A percentile compares a stretch with the other conserved stretches of the same genome.
These are phyloP conservation scores for Ovibos moschatus DNA, from an alignment of 2,113 vertebrate species.

Conservation along the genomic window DNA sequence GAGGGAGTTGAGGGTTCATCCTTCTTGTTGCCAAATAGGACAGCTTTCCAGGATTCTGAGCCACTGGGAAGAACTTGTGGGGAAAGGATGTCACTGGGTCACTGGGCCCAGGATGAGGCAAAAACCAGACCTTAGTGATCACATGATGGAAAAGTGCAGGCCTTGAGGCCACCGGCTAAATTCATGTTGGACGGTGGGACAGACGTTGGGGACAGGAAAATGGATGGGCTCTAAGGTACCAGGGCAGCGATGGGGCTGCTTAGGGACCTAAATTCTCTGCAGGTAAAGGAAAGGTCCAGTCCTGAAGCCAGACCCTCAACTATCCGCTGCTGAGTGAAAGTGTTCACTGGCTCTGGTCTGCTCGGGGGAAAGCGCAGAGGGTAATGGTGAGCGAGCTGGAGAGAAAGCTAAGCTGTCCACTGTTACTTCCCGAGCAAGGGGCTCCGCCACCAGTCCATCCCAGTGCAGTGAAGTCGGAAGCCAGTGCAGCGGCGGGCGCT, in stretches of 20 bases:
- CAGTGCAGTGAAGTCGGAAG: background rate
- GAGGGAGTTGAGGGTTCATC: background rate
- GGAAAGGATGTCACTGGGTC: background rate
- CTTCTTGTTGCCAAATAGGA: background rate
- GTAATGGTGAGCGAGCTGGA: background rate
- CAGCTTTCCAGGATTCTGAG: constrained; percentile 26
- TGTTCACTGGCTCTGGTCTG: constrained; percentile 66
- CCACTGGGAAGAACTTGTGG: background rate
- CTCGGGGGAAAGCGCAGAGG: constrained; percentile 29
- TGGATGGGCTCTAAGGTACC: background rate
- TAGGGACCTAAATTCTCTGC: background rate
- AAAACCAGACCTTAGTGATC: background rate
- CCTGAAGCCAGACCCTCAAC: background rate
- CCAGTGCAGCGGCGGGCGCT: background rate
- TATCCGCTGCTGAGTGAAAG: background rate
- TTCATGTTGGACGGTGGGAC: background rate
- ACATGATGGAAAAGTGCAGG: background rate
- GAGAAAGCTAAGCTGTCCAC: background rate
- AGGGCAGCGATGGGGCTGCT: background rate
- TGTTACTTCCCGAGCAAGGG: background rate
- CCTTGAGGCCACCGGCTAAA: background rate
- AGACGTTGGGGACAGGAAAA: background rate
- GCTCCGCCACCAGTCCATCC: background rate
- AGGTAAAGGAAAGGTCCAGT: background rate
- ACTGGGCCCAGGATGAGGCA: background rate